Evolutionary conservation across 2,113 vertebrate genomes (phyloP).

Genomic region (Percina caprodes): DNA sequence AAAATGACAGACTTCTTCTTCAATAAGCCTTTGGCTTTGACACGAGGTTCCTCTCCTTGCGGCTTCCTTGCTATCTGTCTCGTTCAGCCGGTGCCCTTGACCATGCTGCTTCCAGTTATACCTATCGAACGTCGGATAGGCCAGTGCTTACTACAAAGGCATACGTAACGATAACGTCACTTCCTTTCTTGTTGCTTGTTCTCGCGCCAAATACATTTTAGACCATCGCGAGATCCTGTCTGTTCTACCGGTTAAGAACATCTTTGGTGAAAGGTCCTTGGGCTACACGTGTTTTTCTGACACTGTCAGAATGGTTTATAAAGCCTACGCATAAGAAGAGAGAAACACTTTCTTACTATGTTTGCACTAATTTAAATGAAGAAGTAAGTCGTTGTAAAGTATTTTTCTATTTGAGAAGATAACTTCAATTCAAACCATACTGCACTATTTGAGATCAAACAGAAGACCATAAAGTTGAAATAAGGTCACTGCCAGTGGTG

Average conservation of each 20-base stretch:
- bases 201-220: background rate
- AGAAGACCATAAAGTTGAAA: conserved; percentile 1
- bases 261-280: too few species aligned
- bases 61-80: background rate
- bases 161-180: conserved; percentile 14
- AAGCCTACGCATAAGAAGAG: background rate
- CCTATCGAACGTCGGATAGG: background rate
- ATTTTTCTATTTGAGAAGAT: background rate
- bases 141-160: background rate
- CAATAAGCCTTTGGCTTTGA: background rate
- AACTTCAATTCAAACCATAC: background rate
- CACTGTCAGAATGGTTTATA: background rate
- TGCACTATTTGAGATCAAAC: background rate
- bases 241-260: too few species aligned
- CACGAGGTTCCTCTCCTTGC: conserved; percentile 7
- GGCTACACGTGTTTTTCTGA: background rate
- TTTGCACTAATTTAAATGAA: background rate
- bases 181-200: background rate
- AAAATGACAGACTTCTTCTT: background rate
- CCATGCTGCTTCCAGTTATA: conserved; percentile 27
- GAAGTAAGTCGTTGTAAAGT: background rate
- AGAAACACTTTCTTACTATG: background rate
- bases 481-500: background rate
- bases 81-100: conserved; percentile 42
- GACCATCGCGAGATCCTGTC: background rate